Base-by-base conservation (phyloP, 2,113 vertebrate species). In the Pholis gunnellus region DNA sequence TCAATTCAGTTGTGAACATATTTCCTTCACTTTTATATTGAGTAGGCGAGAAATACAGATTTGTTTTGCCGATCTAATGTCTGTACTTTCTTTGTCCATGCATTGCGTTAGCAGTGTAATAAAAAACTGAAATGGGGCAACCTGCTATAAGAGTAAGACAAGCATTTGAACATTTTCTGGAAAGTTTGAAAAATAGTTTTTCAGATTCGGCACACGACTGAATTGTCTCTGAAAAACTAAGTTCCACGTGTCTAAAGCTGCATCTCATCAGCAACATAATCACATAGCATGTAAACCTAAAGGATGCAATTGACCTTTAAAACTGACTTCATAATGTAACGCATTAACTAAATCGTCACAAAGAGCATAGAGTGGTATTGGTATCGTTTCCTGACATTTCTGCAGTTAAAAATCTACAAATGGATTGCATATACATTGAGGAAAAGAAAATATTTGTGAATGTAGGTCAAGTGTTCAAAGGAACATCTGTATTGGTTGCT, bases 391-490 rank as follows among this genome's bases (percentile, higher is more conserved):
- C 6, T 56, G 9, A 52, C 11, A 18, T n/a, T 69, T 54, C 17
- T 54, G 9, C 44, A 42, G 6, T 2, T 54, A 7, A 75, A 40
- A 60, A 61, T 4, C 31, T 25, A 13, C 1, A 40, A n/a, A 40
- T 56, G 2, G 6, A 57, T 9, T 57, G 4, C 42, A 4, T 3
- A 27, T 61, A 20, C 15, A 42, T 77, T 77, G 9, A 61, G 25
- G 15, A 31, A 10, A 20, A 36, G 13, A 14, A 4, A 46, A 50
- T 8, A 31, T 67, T 44, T 71, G 20, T 59, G 34, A 68, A 11
- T 75, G 56, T 18, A 72, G 34, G 64, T 54, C 40, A 72, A 57
- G 3, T 31, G 31, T 46, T 79, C 14, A n/a, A 54, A 61, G 4
- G 20, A 75, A 79, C 36, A 34, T 71, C 14, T 74, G 27, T 10